A percentile compares a stretch with the other conserved stretches of the same genome.
Evolutionary conservation across 1,140 invertebrate genomes (phyloP).

Genomic region (Polypedilum pembai): DNA sequence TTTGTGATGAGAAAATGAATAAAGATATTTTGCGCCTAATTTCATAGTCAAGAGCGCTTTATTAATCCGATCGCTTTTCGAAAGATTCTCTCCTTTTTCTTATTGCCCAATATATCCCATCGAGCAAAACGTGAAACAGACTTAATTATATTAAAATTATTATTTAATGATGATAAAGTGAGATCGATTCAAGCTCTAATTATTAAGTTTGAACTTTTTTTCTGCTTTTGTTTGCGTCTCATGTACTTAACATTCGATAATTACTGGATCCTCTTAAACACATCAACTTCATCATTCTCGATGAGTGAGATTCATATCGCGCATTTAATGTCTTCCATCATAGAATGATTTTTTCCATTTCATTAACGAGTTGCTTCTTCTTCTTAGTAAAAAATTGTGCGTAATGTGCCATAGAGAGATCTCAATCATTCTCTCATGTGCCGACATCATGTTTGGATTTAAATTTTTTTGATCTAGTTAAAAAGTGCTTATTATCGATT

Average conservation of each 20-base stretch:
- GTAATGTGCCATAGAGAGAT: background rate
- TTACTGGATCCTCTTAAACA: constrained; percentile 7
- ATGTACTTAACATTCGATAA: constrained; percentile 1
- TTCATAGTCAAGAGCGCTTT: background rate
- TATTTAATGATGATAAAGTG: constrained; percentile 28
- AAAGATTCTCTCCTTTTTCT: background rate
- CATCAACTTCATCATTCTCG: background rate
- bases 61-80: background rate
- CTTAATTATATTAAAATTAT: constrained; percentile 29
- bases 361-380: background rate
- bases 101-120: constrained; percentile 4
- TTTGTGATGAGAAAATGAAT: constrained; percentile 17
- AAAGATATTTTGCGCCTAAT: constrained; percentile 24
- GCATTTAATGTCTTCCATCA: background rate
- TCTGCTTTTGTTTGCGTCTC: background rate
- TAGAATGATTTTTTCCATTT: background rate
- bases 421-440: background rate
- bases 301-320: background rate
- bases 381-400: background rate
- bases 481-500: constrained; percentile 21
- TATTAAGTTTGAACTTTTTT: background rate
- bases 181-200: constrained; percentile 10
- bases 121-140: constrained; percentile 5
- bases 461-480: constrained; percentile 24
- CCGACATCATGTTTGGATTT: constrained; percentile 27